phyloP scores from a whole-genome alignment of 2,888 invertebrate species.

The Callyntrura guangdongensis region DNA sequence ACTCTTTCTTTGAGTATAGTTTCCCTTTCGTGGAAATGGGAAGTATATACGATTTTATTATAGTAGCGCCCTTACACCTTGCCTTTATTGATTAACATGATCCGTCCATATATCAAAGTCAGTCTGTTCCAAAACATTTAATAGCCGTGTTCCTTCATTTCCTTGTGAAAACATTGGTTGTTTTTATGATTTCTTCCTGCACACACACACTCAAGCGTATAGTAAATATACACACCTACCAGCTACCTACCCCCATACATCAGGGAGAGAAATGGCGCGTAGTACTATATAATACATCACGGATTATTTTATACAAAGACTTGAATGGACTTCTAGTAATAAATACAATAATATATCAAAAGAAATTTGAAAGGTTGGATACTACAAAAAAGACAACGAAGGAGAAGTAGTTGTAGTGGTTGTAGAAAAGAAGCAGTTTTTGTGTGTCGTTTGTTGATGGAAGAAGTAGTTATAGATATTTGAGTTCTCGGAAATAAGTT shows the following conservation, averaged over 20 bases:
- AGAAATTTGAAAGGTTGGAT: constrained; percentile 16
- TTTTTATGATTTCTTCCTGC: constrained; percentile 76
- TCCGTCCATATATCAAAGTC: constrained; percentile 80
- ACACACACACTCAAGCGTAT: constrained; percentile 8
- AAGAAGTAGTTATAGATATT: neutral
- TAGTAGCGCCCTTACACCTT: constrained; percentile 72
- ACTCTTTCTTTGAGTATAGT: neutral
- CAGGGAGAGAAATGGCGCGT: neutral
- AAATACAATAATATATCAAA: constrained; percentile 35
- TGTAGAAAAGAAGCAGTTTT: neutral
- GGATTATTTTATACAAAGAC: neutral
- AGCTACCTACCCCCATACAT: no score
- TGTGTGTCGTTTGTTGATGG: neutral
- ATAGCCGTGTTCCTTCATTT: constrained; percentile 75
- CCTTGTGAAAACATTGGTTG: constrained; percentile 77
- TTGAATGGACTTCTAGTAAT: neutral
- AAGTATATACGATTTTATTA: constrained; percentile 64
- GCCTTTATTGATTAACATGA: constrained; percentile 77
- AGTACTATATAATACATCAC: neutral
- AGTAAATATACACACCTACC: neutral
- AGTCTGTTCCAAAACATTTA: constrained; percentile 75
- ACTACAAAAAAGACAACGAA: neutral
- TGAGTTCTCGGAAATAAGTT: constrained; percentile 2
- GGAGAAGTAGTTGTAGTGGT: neutral
- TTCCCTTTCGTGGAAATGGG: constrained; percentile 17